Base-by-base conservation (phyloP, 2,888 invertebrate genomes). In the Caenorhabditis doughertyi region DNA sequence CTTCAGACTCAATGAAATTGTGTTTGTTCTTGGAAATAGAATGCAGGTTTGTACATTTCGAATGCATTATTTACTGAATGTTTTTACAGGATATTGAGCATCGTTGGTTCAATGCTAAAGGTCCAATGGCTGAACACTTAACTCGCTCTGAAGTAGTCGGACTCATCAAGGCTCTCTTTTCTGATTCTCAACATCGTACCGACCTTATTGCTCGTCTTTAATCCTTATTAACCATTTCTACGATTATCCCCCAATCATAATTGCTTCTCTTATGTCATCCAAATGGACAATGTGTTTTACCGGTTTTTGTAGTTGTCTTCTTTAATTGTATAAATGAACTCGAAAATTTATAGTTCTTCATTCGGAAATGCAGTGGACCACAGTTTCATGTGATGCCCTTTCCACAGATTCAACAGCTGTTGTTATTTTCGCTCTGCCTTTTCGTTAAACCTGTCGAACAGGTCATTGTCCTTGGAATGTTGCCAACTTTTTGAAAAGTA, bases 51-150 rank as follows among this genome's bases (percentile, higher is more conserved):
- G 47, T 25, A n/a, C n/a, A n/a, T n/a, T n/a, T n/a, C n/a, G n/a
- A n/a, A n/a, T n/a, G n/a, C n/a, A n/a, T n/a, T n/a, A n/a, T n/a
- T n/a, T n/a, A n/a, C n/a, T n/a, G n/a, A n/a, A n/a, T n/a, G n/a
- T 62, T 53, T 42, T 70, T 87, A 49, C 64, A 90, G 89, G 86
- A 87, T 18, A 89, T 90, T 53, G 84, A 84, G 25, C 88, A 90
- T 71, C 85, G 91, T 1, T 90, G 90, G 90, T 90, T 91, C 60
- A 88, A 90, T 51, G 89, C 89, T 16, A 89, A 85, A 55, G 90
- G 90, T 4, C 90, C 90, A 18, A 81, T 90, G 84, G 89, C 89
- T 1, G 86, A 88, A 47, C 89, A 85, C 84, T 71, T 90, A 44
- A 88, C 72, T 32, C 76, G 86, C 16, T 47, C 71, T 18, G 89